These are phyloP conservation scores for Ochotona princeps DNA, from an alignment of 2,113 vertebrate species.

Conservation along the genomic window DNA sequence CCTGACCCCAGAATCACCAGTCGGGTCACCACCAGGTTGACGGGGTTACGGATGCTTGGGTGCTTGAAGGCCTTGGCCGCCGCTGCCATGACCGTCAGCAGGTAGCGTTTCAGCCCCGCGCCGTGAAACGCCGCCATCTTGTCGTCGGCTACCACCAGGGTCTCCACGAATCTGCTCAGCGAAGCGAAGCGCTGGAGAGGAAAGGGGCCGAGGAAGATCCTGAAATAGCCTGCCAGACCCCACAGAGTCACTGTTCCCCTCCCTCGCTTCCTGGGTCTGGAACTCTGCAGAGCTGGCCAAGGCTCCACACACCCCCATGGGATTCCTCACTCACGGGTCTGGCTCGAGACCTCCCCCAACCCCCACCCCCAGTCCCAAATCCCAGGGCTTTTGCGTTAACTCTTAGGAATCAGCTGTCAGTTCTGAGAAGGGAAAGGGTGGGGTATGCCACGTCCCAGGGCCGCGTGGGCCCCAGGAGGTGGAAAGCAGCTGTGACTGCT, in stretches of 20 bases:
- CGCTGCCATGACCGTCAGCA: conserved; percentile 84
- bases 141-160: conserved; percentile 86
- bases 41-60: conserved; percentile 84
- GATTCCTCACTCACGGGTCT: conserved; percentile 15
- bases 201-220: not conserved
- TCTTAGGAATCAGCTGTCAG: conserved; percentile 59
- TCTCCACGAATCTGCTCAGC: conserved; percentile 85
- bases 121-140: conserved; percentile 85
- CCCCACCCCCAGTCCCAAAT: conserved; percentile 2
- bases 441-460: conserved; percentile 4
- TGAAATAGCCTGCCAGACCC: not conserved
- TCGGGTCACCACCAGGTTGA: conserved; percentile 85
- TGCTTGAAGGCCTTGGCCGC: conserved; percentile 86
- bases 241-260: not conserved
- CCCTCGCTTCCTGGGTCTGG: conserved; percentile 47
- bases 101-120: conserved; percentile 80
- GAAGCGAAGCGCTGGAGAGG: conserved; percentile 84
- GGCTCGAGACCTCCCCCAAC: not conserved
- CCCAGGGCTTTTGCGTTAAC: conserved; percentile 35
- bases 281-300: conserved; percentile 35
- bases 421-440: conserved; percentile 16
- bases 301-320: not conserved
- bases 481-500: conserved; percentile 6
- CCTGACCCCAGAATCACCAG: conserved; percentile 83
- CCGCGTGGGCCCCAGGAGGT: conserved; percentile 8